Base-by-base conservation (phyloP, 2,797 vertebrate genomes). In the Leptodactylus fallax region DNA sequence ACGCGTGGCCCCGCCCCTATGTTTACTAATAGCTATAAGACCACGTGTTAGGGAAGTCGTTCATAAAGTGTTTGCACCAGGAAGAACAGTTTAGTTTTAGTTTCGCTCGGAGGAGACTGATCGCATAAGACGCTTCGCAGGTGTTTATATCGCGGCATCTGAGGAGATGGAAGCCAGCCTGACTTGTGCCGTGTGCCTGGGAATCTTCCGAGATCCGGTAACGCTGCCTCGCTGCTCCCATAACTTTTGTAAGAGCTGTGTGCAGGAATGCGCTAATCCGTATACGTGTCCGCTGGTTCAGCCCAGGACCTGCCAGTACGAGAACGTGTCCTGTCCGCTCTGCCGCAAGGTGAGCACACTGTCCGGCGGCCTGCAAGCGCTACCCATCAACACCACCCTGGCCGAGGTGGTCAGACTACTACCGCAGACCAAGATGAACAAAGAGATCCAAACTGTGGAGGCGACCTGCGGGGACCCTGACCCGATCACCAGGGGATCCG, bases 101-200 rank as follows among this genome's bases (percentile, higher is more conserved):
- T 14, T 36, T 36, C 36, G 36, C 36, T 36, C 36, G 36, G 36
- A 36, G 36, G 36, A 36, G 36, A 36, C 36, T 36, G 36, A 36
- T 4, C 36, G 36, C 36, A 36, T 36, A 4, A 36, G 36, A 36
- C 36, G 36, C 53, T 55, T 13, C 17, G 19, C 16, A 19, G 56
- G 17, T 60, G 14, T 55, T 55, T 1, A 3, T 13, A 60, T 12
- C 9, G n/a, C n/a, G n/a, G 9, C 4, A 16, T 63, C 7, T 1
- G 14, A 1, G 21, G 55, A 7, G 19, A 94, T 93, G 93, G 93
- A 94, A 84, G 93, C 92, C 51, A 94, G 93, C 82, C 88, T 94
- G 90, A 94, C 93, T 12, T 94, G 93, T 47, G 93, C 93, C 16
- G 93, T 94, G 1, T 94, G 93, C 69, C 87, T 94, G 69, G 91